Evolutionary conservation across 2,888 invertebrate genomes (phyloP), one percentile per base, ranked within the genome.

Genomic region (Zygaena filipendulae): DNA sequence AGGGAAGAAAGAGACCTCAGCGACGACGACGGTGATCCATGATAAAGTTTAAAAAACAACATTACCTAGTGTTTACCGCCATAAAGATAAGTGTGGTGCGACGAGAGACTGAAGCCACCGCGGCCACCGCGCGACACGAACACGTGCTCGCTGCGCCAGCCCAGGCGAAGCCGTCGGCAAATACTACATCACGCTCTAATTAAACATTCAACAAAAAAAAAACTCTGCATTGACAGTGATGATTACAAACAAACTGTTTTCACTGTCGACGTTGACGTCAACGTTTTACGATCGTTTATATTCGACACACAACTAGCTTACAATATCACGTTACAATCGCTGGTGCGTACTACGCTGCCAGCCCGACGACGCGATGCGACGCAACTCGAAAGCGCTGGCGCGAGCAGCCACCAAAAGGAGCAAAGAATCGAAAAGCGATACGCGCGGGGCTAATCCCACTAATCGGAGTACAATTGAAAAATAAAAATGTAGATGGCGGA

Each of bases 401-500:
- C n/a, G n/a, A 62, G 62, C 53, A 64, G 55, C 52, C 67, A 59
- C 57, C 63, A 74, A 75, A 75, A 66, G 55, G 60, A 72, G 62
- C 67, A 74, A 75, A 77, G 68, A 66, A 70, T 75, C 75, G 72
- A 56, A 71, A 74, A 75, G 70, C 75, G 67, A 77, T 72, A 71
- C 58, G 48, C n/a, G n/a, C n/a, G n/a, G n/a, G 64, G 52, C 69
- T 81, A 81, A 81, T 80, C 79, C 77, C 62, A 75, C 72, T 81
- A 81, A 81, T 81, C 81, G 81, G 59, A 45, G 61, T 52, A 68
- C 81, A 80, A 81, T 81, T 81, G 81, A 81, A 81, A 80, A 81
- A 81, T 81, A 81, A 81, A 81, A 81, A 81, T 75, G 80, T 74
- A 80, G 80, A 81, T 77, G 69, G 74, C 67, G 59, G 70, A 79